phyloP scores from a whole-genome alignment of 2,797 vertebrate genomes.

The Poeciliopsis presidionis region DNA sequence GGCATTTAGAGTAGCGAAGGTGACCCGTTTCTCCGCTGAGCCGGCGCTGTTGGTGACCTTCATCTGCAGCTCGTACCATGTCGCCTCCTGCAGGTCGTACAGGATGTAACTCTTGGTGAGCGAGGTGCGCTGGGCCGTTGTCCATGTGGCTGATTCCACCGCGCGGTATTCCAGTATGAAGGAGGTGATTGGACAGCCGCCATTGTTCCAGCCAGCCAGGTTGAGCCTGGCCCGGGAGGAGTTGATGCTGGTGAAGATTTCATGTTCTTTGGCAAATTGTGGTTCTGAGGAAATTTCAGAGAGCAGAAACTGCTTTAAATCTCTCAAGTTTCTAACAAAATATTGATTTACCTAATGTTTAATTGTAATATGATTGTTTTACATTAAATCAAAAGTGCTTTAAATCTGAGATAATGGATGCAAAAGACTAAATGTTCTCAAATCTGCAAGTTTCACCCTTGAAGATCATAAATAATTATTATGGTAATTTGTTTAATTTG shows the following conservation, averaged over 20 bases:
- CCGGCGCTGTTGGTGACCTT: slow-evolving; percentile 97
- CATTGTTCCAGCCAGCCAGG: slow-evolving; percentile 97
- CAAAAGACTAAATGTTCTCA: neutral
- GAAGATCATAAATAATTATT: neutral
- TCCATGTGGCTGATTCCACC: slow-evolving; percentile 92
- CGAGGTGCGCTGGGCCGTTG: slow-evolving; percentile 91
- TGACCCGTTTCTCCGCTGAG: slow-evolving; percentile 93
- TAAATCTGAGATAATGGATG: neutral
- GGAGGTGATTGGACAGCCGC: slow-evolving; percentile 96
- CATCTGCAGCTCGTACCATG: slow-evolving; percentile 98
- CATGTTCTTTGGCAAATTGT: slow-evolving; percentile 98
- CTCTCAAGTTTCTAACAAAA: neutral
- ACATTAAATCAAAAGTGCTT: neutral
- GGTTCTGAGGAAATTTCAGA: slow-evolving; percentile 82
- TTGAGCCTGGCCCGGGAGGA: slow-evolving; percentile 92
- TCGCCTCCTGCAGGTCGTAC: slow-evolving; percentile 94
- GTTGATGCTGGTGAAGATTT: slow-evolving; percentile 96
- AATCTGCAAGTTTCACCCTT: neutral
- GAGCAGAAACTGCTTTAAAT: neutral
- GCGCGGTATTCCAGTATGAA: slow-evolving; percentile 96
- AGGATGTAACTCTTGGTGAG: slow-evolving; percentile 95
- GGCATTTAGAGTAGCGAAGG: slow-evolving; percentile 92
- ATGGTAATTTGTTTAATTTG: neutral
- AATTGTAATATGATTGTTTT: neutral
- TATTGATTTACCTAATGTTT: neutral